Conservation (phyloP, 2,888 invertebrate species). For the Metellina segmentata region DNA sequence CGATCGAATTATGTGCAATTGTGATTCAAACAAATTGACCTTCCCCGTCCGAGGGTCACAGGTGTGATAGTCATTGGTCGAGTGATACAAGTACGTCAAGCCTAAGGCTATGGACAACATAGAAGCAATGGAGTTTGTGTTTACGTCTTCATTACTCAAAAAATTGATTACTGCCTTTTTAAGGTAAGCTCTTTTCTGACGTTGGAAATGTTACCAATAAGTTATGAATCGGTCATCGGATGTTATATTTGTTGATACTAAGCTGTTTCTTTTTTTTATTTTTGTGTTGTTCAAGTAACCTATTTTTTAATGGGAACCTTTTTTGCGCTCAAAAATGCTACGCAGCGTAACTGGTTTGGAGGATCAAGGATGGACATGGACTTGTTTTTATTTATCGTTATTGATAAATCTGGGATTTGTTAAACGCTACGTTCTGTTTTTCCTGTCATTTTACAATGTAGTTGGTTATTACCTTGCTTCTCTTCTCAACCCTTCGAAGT, state of each 20-base stretch:
- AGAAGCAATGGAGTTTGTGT: conserved; percentile 75
- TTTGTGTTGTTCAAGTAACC: conserved; percentile 71
- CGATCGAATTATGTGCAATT: conserved; percentile 54
- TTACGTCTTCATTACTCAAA: conserved; percentile 74
- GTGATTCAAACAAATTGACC: conserved; percentile 75
- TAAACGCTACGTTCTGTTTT: neutral
- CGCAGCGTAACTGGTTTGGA: conserved; percentile 72
- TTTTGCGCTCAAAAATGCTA: conserved; percentile 69
- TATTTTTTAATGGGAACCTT: conserved; percentile 71
- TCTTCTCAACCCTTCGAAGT: neutral
- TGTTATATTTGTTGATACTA: conserved; percentile 26
- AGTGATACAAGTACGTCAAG: conserved; percentile 77
- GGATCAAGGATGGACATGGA: conserved; percentile 51
- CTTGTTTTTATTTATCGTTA: conserved; percentile 67
- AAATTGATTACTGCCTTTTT: conserved; percentile 67
- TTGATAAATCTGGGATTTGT: conserved; percentile 7
- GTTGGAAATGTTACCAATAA: neutral
- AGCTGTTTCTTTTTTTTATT: conserved; percentile 32
- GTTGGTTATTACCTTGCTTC: neutral
- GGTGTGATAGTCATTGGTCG: conserved; percentile 77
- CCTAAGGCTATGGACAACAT: conserved; percentile 77
- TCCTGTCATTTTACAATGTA: neutral
- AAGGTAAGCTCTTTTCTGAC: conserved; percentile 55
- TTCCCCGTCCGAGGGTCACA: conserved; percentile 77
- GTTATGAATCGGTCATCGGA: conserved; percentile 1